Evolutionary conservation across 2,888 invertebrate genomes (phyloP).

Genomic region (Caenorhabditis becei): DNA sequence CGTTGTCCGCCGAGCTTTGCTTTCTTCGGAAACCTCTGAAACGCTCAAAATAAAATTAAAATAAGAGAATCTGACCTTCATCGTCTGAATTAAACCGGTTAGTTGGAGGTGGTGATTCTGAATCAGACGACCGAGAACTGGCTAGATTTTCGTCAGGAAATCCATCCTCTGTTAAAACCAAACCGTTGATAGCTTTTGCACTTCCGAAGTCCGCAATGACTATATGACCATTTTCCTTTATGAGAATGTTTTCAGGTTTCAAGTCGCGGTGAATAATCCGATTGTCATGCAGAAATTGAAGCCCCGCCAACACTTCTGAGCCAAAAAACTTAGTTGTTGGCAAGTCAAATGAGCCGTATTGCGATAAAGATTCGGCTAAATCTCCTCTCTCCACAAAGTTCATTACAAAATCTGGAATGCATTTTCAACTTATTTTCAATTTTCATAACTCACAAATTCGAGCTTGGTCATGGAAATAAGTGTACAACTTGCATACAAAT

Average conservation of each 20-base stretch:
- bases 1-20: conserved; percentile 78
- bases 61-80: not conserved
- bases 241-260: conserved; percentile 97
- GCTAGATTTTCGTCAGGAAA: conserved; percentile 40
- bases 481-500: conserved; percentile 94
- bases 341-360: conserved; percentile 91
- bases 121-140: conserved; percentile 22
- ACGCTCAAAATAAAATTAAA: not conserved
- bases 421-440: not conserved
- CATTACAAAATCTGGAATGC: conserved; percentile 89
- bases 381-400: conserved; percentile 96
- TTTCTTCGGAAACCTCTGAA: conserved; percentile 31
- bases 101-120: conserved; percentile 26
- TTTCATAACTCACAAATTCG: conserved; percentile 84
- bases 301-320: conserved; percentile 86
- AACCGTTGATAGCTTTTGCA: conserved; percentile 84
- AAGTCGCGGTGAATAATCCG: conserved; percentile 86
- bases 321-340: conserved; percentile 94
- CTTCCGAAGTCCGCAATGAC: conserved; percentile 98
- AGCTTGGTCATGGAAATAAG: conserved; percentile 92
- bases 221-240: conserved; percentile 96
- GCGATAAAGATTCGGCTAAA: conserved; percentile 92
- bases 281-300: conserved; percentile 75
- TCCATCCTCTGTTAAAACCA: conserved; percentile 24
- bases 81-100: not conserved